Percentiles rank a stretch among this genome's conserved stretches.
phyloP scores from a whole-genome alignment of 64 coral and sea anemone species.

The Actinia equina region DNA sequence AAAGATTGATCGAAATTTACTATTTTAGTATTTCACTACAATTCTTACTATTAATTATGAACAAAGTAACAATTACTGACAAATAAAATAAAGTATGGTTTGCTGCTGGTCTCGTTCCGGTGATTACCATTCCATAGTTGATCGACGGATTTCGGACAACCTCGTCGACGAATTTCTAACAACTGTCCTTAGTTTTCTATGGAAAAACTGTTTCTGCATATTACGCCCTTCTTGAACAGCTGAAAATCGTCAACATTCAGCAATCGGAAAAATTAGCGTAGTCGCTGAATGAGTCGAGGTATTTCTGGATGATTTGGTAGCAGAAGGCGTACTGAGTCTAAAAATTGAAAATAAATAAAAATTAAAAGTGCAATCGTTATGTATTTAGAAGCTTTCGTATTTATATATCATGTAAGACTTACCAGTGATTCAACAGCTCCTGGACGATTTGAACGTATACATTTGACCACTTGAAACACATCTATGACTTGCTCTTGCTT shows the following conservation, averaged over 20 bases:
- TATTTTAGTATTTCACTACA: too few species aligned
- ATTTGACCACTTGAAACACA: conserved; percentile 17
- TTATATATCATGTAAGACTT: background rate
- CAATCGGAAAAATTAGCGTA: conserved; percentile 38
- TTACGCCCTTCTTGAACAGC: too few species aligned
- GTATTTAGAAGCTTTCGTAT: background rate
- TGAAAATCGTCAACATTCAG: background rate
- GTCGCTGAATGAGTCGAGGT: conserved; percentile 56
- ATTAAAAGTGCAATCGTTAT: background rate
- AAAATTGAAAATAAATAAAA: background rate
- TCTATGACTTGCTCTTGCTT: conserved; percentile 18
- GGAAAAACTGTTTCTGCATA: too few species aligned
- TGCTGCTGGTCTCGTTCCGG: too few species aligned
- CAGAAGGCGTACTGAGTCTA: conserved; percentile 49
- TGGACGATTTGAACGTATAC: conserved; percentile 3
- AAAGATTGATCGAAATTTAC: too few species aligned
- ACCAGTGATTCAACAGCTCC: background rate
- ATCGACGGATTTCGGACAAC: too few species aligned
- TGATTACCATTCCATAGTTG: too few species aligned
- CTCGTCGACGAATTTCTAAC: too few species aligned
- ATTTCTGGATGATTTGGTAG: conserved; percentile 40
- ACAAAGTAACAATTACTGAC: too few species aligned
- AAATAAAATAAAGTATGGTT: too few species aligned
- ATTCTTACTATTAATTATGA: too few species aligned
- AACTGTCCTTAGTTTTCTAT: too few species aligned